phyloP scores from a whole-genome alignment of 92 coral and sea anemone species.

The Desmophyllum pertusum region DNA sequence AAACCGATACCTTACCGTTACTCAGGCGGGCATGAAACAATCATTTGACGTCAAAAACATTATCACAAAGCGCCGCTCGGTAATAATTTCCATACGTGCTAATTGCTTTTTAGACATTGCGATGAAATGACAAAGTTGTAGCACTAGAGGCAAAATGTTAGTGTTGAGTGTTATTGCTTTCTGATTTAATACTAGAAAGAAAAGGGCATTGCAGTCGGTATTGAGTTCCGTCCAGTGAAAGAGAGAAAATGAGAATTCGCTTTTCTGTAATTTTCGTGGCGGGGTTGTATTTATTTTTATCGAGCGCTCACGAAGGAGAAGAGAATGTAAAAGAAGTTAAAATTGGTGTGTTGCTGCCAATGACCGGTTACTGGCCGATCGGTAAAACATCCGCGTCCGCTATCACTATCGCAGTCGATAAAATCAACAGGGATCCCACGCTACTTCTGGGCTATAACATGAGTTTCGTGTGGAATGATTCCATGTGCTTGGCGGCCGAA shows the following conservation, averaged over 20 bases:
- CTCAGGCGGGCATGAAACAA: not conserved
- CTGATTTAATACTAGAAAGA: not conserved
- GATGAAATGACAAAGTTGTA: too few species aligned
- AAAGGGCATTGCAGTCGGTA: not conserved
- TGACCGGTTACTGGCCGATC: conserved; percentile 93
- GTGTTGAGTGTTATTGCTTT: not conserved
- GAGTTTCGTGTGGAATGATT: conserved; percentile 83
- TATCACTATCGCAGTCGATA: conserved; percentile 81
- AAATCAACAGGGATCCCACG: conserved; percentile 70
- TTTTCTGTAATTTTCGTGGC: conserved; percentile 1
- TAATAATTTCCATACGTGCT: not conserved
- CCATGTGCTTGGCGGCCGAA: conserved; percentile 82
- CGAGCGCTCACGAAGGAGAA: not conserved
- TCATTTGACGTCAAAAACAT: not conserved
- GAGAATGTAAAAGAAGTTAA: conserved; percentile 51
- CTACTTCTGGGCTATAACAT: conserved; percentile 74
- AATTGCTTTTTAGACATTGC: not conserved
- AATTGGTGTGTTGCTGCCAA: conserved; percentile 79
- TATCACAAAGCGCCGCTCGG: not conserved
- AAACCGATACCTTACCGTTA: not conserved
- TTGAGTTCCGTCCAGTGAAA: not conserved
- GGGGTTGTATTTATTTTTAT: conserved; percentile 2
- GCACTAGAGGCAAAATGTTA: not conserved
- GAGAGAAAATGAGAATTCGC: not conserved
- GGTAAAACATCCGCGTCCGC: conserved; percentile 89